Conservation (phyloP, 2,888 invertebrate species). For the Papilio elwesi region DNA sequence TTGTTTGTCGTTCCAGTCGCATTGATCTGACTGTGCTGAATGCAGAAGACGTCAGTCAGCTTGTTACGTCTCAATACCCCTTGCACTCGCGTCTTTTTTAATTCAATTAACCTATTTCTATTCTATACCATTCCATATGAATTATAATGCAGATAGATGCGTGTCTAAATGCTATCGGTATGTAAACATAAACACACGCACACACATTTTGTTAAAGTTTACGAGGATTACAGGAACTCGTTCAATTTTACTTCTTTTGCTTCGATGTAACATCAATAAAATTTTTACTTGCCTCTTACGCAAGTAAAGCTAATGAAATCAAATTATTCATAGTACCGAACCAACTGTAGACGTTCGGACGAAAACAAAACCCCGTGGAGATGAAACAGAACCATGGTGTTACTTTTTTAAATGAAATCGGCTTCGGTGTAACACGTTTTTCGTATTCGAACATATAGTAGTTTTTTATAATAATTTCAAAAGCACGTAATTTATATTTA, state of each 20-base stretch:
- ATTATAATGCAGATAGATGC: constrained; percentile 1
- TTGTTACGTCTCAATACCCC: constrained; percentile 18
- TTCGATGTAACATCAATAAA: constrained; percentile 29
- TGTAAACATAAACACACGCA: not conserved
- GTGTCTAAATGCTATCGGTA: not conserved
- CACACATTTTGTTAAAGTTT: not conserved
- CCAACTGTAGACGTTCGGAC: not conserved
- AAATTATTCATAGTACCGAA: constrained; percentile 30
- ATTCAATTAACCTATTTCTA: constrained; percentile 33
- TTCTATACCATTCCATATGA: constrained; percentile 16
- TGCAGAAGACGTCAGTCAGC: constrained; percentile 2
- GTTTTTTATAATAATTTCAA: not conserved
- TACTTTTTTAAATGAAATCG: not conserved
- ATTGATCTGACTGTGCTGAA: not conserved
- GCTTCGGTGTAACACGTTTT: not conserved
- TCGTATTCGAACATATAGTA: not conserved
- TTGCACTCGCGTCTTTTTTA: constrained; percentile 10
- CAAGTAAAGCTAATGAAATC: constrained; percentile 21
- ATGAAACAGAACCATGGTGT: not conserved
- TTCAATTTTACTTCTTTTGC: constrained; percentile 14
- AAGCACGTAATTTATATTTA: not conserved
- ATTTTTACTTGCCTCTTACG: constrained; percentile 19
- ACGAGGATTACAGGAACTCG: constrained; percentile 12
- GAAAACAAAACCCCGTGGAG: constrained; percentile 4
- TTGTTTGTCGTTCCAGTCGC: not conserved